These are phyloP conservation scores for Diarsia brunnea DNA, from an alignment of 2,888 invertebrate species.

Conservation along the genomic window DNA sequence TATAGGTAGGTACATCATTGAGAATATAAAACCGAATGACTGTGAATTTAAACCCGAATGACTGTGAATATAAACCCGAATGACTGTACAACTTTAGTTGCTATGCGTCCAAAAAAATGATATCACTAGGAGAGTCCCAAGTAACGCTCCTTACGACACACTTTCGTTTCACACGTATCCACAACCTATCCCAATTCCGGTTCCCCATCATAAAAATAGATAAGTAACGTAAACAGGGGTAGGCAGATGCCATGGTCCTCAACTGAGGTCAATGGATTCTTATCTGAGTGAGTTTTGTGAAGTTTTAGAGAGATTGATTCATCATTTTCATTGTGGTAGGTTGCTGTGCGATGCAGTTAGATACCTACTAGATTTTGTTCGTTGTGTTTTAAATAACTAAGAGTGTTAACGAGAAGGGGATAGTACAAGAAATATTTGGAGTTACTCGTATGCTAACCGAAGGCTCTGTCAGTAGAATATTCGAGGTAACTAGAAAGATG, in stretches of 20 bases:
- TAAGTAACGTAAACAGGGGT: slow-evolving; percentile 68
- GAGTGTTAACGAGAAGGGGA: background rate
- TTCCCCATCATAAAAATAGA: slow-evolving; percentile 66
- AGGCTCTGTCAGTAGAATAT: background rate
- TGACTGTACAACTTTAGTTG: slow-evolving; percentile 5
- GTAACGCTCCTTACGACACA: slow-evolving; percentile 27
- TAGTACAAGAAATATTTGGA: background rate
- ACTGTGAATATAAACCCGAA: too few relatives aligned
- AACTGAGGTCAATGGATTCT: slow-evolving; percentile 52
- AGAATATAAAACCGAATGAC: too few relatives aligned
- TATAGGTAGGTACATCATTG: too few relatives aligned
- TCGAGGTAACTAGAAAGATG: background rate
- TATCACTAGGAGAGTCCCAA: background rate
- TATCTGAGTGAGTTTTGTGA: slow-evolving; percentile 29
- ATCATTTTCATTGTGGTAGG: slow-evolving; percentile 8
- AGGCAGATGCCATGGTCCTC: slow-evolving; percentile 31
- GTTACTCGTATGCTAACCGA: background rate
- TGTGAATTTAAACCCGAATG: too few relatives aligned
- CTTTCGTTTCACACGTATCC: slow-evolving; percentile 50
- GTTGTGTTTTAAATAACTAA: background rate
- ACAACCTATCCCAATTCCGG: slow-evolving; percentile 70
- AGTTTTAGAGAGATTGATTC: slow-evolving; percentile 40
- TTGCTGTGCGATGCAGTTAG: background rate
- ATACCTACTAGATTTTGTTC: background rate
- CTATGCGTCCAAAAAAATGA: slow-evolving; percentile 3